These are phyloP conservation scores for Helicorthomorpha holstii DNA, from an alignment of 1,140 invertebrate species.

Conservation along the genomic window DNA sequence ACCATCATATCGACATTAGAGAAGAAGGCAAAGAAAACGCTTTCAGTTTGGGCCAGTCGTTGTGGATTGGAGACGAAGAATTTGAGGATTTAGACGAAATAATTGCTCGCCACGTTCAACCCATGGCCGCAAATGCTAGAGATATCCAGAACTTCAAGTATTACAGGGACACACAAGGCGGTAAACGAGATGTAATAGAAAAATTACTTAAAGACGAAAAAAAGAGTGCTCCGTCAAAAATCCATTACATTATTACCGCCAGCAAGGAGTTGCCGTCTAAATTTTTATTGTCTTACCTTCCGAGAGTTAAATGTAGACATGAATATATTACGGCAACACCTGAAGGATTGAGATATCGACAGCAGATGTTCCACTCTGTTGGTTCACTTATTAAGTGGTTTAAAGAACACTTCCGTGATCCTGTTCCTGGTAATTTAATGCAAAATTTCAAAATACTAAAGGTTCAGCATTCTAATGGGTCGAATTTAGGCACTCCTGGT, in stretches of 20 bases:
- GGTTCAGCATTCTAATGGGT: background rate
- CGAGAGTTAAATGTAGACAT: slow-evolving; percentile 60
- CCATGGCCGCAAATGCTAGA: slow-evolving; percentile 80
- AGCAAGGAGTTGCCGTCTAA: slow-evolving; percentile 82
- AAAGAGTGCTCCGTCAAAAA: slow-evolving; percentile 63
- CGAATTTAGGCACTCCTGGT: slow-evolving; percentile 40
- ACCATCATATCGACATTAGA: slow-evolving; percentile 86
- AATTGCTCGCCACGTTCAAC: slow-evolving; percentile 84
- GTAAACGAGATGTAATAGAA: slow-evolving; percentile 57
- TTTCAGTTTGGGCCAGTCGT: slow-evolving; percentile 75
- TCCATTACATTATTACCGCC: slow-evolving; percentile 78
- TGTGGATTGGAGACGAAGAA: slow-evolving; percentile 63
- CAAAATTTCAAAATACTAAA: background rate
- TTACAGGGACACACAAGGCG: slow-evolving; percentile 47
- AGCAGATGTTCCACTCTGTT: slow-evolving; percentile 70
- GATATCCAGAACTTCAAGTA: slow-evolving; percentile 87
- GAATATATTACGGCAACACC: slow-evolving; percentile 83
- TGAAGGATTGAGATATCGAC: slow-evolving; percentile 80
- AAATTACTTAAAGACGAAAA: slow-evolving; percentile 73
- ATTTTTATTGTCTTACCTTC: slow-evolving; percentile 86
- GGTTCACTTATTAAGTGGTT: slow-evolving; percentile 84
- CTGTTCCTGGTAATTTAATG: slow-evolving; percentile 39
- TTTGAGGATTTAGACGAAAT: slow-evolving; percentile 99
- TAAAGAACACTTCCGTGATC: slow-evolving; percentile 90
- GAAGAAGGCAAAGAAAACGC: slow-evolving; percentile 95